These are phyloP conservation scores for Mormyrus proboscirostris DNA, from an alignment of 2,797 vertebrate species.

Conservation along the genomic window DNA sequence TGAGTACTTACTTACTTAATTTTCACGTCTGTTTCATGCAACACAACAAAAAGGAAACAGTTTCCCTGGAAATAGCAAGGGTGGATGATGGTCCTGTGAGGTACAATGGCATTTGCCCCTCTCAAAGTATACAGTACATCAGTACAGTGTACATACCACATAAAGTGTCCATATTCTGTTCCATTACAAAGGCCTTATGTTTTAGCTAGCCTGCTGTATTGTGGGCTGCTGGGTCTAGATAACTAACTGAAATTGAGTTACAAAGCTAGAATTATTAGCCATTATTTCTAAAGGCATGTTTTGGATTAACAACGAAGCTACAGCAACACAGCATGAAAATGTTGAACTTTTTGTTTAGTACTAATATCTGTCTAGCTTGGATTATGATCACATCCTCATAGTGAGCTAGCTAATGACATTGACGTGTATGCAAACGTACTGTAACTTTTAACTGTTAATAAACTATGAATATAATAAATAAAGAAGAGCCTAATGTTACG, in stretches of 20 bases:
- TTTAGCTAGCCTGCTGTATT: background rate
- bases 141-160: background rate
- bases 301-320: background rate
- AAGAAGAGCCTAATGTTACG: background rate
- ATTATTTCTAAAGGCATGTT: background rate
- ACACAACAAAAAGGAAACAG: background rate
- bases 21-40: background rate
- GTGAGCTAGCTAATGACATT: background rate
- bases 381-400: background rate
- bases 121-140: background rate
- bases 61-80: background rate
- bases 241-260: background rate
- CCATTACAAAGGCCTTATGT: background rate
- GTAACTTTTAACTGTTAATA: background rate
- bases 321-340: background rate
- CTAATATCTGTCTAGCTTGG: background rate
- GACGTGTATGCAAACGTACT: background rate
- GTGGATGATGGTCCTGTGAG: background rate
- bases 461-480: background rate
- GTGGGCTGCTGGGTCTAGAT: background rate
- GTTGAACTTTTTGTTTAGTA: background rate
- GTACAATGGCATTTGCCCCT: background rate
- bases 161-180: background rate
- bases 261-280: background rate
- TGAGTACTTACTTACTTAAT: background rate